Evolutionary conservation across 2,797 vertebrate genomes (phyloP), one percentile per base, ranked within the genome.

Genomic region (Diceros bicornis): DNA sequence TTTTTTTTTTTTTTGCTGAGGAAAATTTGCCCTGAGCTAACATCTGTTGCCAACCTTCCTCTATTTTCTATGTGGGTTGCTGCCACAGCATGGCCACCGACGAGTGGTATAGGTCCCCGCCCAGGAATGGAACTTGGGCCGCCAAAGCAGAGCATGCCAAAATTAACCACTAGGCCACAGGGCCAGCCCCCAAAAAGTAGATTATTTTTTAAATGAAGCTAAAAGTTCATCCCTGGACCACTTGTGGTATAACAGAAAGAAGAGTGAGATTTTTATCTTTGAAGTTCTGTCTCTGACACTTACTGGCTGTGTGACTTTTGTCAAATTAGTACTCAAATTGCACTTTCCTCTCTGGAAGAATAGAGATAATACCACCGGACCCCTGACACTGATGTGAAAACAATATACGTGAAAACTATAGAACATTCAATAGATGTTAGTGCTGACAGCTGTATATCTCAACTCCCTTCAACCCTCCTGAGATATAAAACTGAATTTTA

Each of bases 301-400:
- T 72, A 57, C 6, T 62, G 12, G 12, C 47, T 79, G 1, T 44
- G 72, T 29, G 29, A 90, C 29, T 52, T 79, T 37, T 55, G 41
- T 88, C 52, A 82, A 72, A 71, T 72, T 64, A 96, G 64, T 74
- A 44, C 13, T 83, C 59, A 61, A 52, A 81, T 84, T 59, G 79
- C 79, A 64, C 52, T 77, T 84, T 59, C 37, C 71, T 85, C 66
- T 72, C 57, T 68, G 21, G 37, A 66, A 77, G 64, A 64, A 37
- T 57, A 23, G 27, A 16, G n/a, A 59, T 79, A 61, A 74, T 79
- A 84, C 27, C 37, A 72, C 18, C 18, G 9, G 62, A 59, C 20
- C 10, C 57, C 20, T 4, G 29, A 69, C 14, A 72, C 34, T 44
- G 2, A 1, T 85, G 55, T n/a, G 13, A 74, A 61, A 25, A 68